Evolutionary conservation across 35 echinoderm and acorn worm species (phyloP).

Genomic region (Holothuria glaberrima): DNA sequence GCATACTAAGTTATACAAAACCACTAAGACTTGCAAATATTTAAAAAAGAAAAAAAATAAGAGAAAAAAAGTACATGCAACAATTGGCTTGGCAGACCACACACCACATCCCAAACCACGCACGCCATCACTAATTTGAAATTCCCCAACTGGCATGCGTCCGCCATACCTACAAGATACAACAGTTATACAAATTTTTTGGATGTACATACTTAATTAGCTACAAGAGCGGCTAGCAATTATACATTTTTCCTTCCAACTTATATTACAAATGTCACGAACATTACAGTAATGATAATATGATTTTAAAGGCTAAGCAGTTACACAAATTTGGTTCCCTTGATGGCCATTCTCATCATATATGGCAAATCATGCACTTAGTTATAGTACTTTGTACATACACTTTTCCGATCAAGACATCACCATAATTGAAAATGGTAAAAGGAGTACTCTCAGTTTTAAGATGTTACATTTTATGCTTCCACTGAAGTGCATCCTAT

Average conservation of each 20-base stretch:
- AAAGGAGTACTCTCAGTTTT: not conserved
- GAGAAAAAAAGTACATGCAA: not conserved
- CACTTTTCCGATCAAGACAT: not conserved
- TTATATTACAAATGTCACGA: constrained; percentile 44
- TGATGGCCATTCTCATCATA: constrained; percentile 28
- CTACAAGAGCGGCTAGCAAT: constrained; percentile 40
- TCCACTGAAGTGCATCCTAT: not conserved
- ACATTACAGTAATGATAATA: constrained; percentile 29
- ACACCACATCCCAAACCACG: constrained; percentile 18
- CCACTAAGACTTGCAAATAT: constrained; percentile 48
- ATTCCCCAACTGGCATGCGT: not conserved
- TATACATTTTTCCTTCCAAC: constrained; percentile 32
- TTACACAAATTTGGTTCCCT: constrained; percentile 36
- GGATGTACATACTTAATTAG: constrained; percentile 39
- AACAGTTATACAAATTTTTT: constrained; percentile 52
- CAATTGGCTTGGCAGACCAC: not conserved
- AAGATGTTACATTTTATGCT: not conserved
- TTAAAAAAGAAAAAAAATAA: constrained; percentile 1
- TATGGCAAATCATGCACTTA: constrained; percentile 39
- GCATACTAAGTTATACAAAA: constrained; percentile 31
- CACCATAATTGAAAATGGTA: not conserved
- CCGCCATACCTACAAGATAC: constrained; percentile 27
- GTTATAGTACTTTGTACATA: constrained; percentile 29
- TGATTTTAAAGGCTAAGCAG: constrained; percentile 1
- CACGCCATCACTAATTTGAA: not conserved